Conservation (phyloP, 2,888 invertebrate species). For the Campoplex nolae region DNA sequence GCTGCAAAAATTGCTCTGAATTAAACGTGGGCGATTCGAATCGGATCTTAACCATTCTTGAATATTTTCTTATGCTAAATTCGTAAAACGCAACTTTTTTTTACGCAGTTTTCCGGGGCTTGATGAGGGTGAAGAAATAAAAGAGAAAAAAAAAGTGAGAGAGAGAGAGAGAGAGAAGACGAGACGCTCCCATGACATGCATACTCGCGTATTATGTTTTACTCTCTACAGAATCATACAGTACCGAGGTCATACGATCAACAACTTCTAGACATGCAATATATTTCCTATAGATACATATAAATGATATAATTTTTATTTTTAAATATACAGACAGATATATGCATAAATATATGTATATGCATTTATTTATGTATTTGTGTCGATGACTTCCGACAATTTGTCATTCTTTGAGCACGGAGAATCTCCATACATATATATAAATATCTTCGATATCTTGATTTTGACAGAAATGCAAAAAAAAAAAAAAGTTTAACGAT, state of each 20-base stretch:
- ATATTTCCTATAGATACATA: not conserved
- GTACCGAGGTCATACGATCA: constrained; percentile 63
- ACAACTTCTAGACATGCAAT: constrained; percentile 60
- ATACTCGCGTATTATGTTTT: constrained; percentile 33
- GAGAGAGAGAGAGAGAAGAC: constrained; percentile 17
- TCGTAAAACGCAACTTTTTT: constrained; percentile 62
- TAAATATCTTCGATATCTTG: no score
- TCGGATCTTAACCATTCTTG: not conserved
- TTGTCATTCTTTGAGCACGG: not conserved
- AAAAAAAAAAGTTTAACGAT: no score
- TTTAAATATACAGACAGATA: not conserved
- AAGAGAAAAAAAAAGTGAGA: no score
- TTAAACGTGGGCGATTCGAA: constrained; percentile 42
- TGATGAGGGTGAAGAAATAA: constrained; percentile 11
- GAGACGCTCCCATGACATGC: constrained; percentile 28
- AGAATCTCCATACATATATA: not conserved
- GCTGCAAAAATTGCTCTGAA: not conserved
- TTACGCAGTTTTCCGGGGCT: constrained; percentile 65
- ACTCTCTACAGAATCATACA: constrained; percentile 19
- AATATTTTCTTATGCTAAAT: constrained; percentile 58
- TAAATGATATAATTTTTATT: not conserved
- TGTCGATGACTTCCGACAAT: constrained; percentile 5
- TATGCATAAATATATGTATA: not conserved
- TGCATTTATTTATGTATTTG: not conserved
- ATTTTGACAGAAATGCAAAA: no score